A percentile compares a stretch with the other conserved stretches of the same genome.
Conservation (phyloP, 2,113 vertebrate species). For the Glareola pratincola region DNA sequence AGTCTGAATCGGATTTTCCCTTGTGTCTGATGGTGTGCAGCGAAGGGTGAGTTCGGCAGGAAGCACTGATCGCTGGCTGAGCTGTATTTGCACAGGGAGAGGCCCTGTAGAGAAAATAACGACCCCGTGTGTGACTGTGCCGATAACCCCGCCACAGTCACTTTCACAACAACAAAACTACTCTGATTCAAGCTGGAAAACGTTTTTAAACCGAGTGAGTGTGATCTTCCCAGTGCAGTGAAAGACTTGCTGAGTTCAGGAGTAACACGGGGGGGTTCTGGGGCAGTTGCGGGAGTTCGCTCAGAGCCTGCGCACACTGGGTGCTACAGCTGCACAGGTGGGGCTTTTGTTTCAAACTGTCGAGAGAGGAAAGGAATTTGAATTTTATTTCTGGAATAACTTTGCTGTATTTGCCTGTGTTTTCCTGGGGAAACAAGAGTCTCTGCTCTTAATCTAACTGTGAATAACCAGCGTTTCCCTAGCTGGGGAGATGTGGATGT, state of each 20-base stretch:
- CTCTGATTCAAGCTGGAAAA: neutral
- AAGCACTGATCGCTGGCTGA: neutral
- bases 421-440: neutral
- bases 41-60: neutral
- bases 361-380: neutral
- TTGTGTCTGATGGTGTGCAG: neutral
- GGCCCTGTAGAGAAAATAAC: neutral
- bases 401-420: neutral
- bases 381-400: neutral
- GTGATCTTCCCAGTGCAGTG: fast-evolving
- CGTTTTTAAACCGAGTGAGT: fast-evolving
- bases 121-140: neutral
- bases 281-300: neutral
- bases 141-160: neutral
- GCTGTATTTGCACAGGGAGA: neutral
- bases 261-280: neutral
- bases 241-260: neutral
- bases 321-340: neutral
- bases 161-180: neutral
- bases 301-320: fast-evolving
- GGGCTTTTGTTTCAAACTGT: neutral
- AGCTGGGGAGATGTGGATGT: neutral
- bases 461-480: neutral
- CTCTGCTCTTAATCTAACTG: neutral
- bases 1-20: neutral